Evolutionary conservation across 1,140 invertebrate species (phyloP), one percentile per base, ranked within the genome.

Genomic region (Drosophila rufa): DNA sequence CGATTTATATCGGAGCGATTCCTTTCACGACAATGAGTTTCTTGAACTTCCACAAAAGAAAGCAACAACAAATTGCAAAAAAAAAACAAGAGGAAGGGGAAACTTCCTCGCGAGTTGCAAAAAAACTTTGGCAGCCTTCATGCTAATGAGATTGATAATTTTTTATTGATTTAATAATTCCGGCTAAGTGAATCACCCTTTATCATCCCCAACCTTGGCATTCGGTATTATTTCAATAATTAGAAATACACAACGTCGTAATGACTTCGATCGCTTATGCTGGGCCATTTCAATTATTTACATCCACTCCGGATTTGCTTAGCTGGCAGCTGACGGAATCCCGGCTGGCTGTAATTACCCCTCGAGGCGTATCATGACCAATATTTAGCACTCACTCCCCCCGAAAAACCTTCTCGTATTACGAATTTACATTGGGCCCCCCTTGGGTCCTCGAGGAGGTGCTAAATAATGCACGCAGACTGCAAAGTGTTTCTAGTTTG

Each of bases 141-240:
- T 73, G 70, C 55, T 74, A 74, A 74, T 74, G 38, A 73, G 62
- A 62, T 85, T 85, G 56, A 81, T 68, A 78, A 73, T 78, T 81
- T 78, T 81, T 78, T 81, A 84, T 84, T 85, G 82, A 84, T 81
- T 81, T 85, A 84, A 83, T 83, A 83, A 75, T 50, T 55, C 53
- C 36, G 55, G 33, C 33, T 62, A 55, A 50, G 65, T 67, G 66
- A 65, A 75, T 75, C 73, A 65, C 45, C 38, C 58, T 46, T 65
- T 60, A 36, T 45, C 8, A 40, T 19, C 14, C 36, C 22, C 38
- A 42, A 7, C 42, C 48, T 17, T 40, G 70, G 59, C 64, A 58
- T 70, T 36, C 33, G 19, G 45, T 58, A 80, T 77, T 77, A 67
- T 14, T 51, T 61, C 33, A 19, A 53, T 80, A 83, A 80, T 76